Evolutionary conservation across 1,140 invertebrate species (phyloP).

Genomic region (Drosophila lowei): DNA sequence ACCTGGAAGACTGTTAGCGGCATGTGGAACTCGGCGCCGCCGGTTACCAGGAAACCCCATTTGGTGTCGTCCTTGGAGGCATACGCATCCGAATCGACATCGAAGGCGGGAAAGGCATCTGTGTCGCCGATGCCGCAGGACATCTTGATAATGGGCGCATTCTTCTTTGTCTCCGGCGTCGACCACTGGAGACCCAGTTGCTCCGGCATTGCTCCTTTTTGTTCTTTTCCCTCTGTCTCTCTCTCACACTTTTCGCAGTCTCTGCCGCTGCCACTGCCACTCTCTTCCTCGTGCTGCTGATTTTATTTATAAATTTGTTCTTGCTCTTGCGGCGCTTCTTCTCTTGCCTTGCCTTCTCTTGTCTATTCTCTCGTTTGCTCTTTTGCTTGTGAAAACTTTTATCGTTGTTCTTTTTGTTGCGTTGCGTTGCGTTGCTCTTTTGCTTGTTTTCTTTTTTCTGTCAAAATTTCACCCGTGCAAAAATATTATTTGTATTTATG

Average conservation of each 20-base stretch:
- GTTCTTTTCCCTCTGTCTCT: not conserved
- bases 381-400: conserved; percentile 37
- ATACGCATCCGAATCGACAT: conserved; percentile 74
- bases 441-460: conserved; percentile 45
- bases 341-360: conserved; percentile 7
- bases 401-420: conserved; percentile 31
- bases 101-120: conserved; percentile 80
- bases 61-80: conserved; percentile 73
- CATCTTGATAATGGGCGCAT: conserved; percentile 72
- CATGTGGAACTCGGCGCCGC: conserved; percentile 91
- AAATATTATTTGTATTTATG: conserved; percentile 47
- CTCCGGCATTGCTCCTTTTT: conserved; percentile 48
- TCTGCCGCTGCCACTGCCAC: not conserved
- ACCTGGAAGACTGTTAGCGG: conserved; percentile 92
- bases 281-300: conserved; percentile 39
- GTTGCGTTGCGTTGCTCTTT: conserved; percentile 2
- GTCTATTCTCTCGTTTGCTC: conserved; percentile 17
- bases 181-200: conserved; percentile 58
- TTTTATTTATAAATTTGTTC: conserved; percentile 69
- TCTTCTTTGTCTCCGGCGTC: conserved; percentile 68
- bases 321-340: conserved; percentile 23
- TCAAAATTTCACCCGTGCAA: conserved; percentile 65
- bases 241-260: conserved; percentile 23
- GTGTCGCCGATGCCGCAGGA: conserved; percentile 82
- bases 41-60: conserved; percentile 94